Percentiles rank a stretch among this genome's conserved stretches.
phyloP scores from a whole-genome alignment of 2,797 vertebrate genomes.

The Acanthis flammea region DNA sequence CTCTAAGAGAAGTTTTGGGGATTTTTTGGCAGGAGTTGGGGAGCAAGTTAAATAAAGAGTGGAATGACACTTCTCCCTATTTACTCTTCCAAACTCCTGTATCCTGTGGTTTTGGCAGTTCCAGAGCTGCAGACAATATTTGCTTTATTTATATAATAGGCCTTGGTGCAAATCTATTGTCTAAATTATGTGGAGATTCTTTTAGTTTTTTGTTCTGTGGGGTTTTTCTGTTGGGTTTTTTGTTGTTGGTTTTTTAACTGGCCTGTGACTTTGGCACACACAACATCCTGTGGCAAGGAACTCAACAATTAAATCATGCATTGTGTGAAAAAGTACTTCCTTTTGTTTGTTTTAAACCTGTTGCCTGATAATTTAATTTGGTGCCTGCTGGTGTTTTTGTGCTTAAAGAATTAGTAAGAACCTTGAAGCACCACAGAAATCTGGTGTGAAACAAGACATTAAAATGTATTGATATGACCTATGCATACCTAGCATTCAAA shows the following conservation, averaged over 20 bases:
- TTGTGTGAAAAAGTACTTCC: slow-evolving; percentile 41
- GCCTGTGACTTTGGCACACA: background rate
- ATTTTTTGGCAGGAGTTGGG: rapidly evolving
- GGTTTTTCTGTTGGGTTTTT: background rate
- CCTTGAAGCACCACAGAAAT: background rate
- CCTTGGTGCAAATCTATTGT: background rate
- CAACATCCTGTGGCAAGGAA: slow-evolving; percentile 9
- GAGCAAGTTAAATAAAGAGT: background rate
- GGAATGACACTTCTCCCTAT: background rate
- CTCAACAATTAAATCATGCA: background rate
- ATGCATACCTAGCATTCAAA: background rate
- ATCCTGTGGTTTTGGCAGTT: background rate
- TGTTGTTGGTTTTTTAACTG: background rate
- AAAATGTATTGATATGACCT: background rate
- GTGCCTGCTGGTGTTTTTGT: background rate
- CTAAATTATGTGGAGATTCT: background rate
- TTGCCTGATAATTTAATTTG: slow-evolving; percentile 34
- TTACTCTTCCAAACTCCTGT: background rate
- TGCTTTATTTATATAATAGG: background rate
- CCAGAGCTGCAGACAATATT: background rate
- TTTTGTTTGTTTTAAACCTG: slow-evolving; percentile 46
- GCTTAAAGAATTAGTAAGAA: background rate
- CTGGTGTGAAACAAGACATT: background rate
- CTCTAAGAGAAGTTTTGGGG: background rate
- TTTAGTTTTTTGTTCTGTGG: rapidly evolving